phyloP scores from a whole-genome alignment of 2,888 invertebrate genomes.

The Drosophila mettleri region DNA sequence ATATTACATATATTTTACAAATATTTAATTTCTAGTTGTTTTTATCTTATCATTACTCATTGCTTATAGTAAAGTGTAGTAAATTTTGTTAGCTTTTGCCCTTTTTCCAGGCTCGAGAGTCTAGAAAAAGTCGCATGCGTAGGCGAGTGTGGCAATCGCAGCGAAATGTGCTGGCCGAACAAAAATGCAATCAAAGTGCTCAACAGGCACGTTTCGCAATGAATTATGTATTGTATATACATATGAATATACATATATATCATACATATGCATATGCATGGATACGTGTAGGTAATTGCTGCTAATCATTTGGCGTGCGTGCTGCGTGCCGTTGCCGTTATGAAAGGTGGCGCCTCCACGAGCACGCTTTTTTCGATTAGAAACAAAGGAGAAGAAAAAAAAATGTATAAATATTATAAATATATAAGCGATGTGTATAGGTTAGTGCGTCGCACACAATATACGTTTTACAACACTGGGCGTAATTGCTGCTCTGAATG shows the following conservation, averaged over 20 bases:
- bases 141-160: slow-evolving; percentile 15
- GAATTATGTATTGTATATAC: background rate
- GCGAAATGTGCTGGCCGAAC: slow-evolving; percentile 23
- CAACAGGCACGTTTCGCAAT: slow-evolving; percentile 35
- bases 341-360: slow-evolving; percentile 48
- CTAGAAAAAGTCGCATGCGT: slow-evolving; percentile 19
- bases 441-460: slow-evolving; percentile 8
- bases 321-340: slow-evolving; percentile 48
- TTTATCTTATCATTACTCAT: background rate
- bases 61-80: background rate
- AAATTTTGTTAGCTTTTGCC: background rate
- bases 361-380: slow-evolving; percentile 56
- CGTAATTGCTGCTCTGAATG: slow-evolving; percentile 37
- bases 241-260: background rate
- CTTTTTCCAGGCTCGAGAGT: slow-evolving; percentile 1
- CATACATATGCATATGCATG: background rate
- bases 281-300: slow-evolving; percentile 34
- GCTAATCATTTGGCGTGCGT: slow-evolving; percentile 56
- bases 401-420: slow-evolving; percentile 8
- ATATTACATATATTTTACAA: too few species aligned
- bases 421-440: slow-evolving; percentile 10
- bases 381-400: background rate
- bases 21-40: too few species aligned
- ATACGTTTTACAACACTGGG: slow-evolving; percentile 32
- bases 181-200: slow-evolving; percentile 28